A percentile compares a stretch with the other conserved stretches of the same genome.
Conservation (phyloP, 2,113 vertebrate species). For the Pomatorhinus ruficollis region DNA sequence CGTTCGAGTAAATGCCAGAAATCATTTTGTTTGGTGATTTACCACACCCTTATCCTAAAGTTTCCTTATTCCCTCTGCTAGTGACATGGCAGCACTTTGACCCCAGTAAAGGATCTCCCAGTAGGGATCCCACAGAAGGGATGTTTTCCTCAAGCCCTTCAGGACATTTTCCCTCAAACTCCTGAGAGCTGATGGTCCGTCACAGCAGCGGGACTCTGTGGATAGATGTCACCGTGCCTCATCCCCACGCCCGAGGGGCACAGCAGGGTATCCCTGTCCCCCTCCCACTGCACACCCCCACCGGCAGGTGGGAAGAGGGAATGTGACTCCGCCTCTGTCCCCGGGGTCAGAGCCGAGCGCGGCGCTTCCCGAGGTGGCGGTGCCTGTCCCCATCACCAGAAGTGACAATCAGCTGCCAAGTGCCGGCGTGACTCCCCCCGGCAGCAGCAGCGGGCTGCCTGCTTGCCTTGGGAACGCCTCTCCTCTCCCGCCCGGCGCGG, state of each 20-base stretch:
- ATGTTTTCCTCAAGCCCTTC: not conserved
- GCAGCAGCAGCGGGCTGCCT: not conserved
- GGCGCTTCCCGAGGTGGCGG: not conserved
- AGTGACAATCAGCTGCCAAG: not conserved
- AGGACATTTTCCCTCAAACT: not conserved
- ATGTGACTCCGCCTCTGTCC: not conserved
- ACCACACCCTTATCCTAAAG: not conserved
- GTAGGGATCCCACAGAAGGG: not conserved
- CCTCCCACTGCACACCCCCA: accelerated
- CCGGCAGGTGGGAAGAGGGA: too few relatives aligned
- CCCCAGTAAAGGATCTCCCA: not conserved
- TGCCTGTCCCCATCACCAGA: not conserved
- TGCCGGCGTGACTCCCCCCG: not conserved
- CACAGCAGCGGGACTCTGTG: accelerated
- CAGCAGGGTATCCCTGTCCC: not conserved
- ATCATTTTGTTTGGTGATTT: accelerated
- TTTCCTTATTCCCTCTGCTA: not conserved
- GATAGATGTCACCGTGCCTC: accelerated
- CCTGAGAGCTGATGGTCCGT: accelerated
- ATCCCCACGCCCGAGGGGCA: accelerated
- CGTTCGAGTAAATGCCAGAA: accelerated
- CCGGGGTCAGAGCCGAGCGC: not conserved
- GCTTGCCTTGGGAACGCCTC: not conserved
- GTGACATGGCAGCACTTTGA: accelerated
- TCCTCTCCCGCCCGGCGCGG: accelerated